Percentiles rank a stretch among this genome's conserved stretches.
These are phyloP conservation scores for Spisula subtruncata DNA, from an alignment of 2,888 invertebrate species.

Conservation along the genomic window DNA sequence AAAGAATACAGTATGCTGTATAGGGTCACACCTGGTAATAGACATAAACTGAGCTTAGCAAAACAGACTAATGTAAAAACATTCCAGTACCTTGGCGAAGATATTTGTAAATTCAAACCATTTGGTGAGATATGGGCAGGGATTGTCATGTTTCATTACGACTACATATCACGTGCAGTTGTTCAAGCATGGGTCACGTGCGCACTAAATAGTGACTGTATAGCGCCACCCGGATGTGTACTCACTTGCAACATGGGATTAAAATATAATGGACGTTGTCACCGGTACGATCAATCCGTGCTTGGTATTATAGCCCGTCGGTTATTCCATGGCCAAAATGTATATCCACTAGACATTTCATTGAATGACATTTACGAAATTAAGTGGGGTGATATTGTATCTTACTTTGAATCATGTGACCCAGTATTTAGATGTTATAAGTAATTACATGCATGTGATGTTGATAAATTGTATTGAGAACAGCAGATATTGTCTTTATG, in stretches of 20 bases:
- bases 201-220: conserved; percentile 45
- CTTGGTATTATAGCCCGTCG: conserved; percentile 47
- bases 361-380: conserved; percentile 35
- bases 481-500: no score
- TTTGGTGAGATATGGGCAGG: conserved; percentile 50
- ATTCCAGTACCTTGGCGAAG: conserved; percentile 47
- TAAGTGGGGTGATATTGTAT: conserved; percentile 32
- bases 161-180: conserved; percentile 18
- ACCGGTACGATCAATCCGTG: conserved; percentile 53
- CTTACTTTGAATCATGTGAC: conserved; percentile 37
- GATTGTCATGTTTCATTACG: conserved; percentile 41
- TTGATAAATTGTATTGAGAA: no score
- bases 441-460: background rate
- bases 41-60: conserved; percentile 13
- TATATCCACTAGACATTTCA: conserved; percentile 34
- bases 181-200: conserved; percentile 49
- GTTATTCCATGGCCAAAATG: conserved; percentile 44
- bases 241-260: background rate
- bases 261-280: conserved; percentile 37
- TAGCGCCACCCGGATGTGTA: conserved; percentile 29
- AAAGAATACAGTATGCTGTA: conserved; percentile 34
- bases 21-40: conserved; percentile 7
- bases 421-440: conserved; percentile 10
- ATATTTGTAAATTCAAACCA: conserved; percentile 49
- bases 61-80: conserved; percentile 42